Evolutionary conservation across 2,797 vertebrate species (phyloP), one percentile per base, ranked within the genome.

Genomic region (Pogonophryne albipinna): DNA sequence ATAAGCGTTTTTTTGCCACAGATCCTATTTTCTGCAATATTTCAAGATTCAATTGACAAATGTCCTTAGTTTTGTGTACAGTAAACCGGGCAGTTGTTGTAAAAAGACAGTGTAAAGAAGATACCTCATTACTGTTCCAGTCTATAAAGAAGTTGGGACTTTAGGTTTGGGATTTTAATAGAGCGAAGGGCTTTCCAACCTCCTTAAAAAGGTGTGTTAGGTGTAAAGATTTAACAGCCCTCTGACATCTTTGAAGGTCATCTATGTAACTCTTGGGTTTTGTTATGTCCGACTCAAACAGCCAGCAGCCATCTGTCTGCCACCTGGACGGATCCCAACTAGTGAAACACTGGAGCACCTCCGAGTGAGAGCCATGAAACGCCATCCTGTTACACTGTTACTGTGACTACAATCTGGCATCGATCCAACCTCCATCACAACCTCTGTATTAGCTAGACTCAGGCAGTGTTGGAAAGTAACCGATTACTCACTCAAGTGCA

Each of bases 301-400:
- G 65, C 74, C 34, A 38, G 44, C 70, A 31, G 60, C 46, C 79
- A 71, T 72, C 66, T 84, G 66, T 73, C 61, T 47, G 49, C 42
- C 74, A 82, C 64, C 60, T 75, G 81, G 66, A 81, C 45, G 49
- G 71, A 65, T 47, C 31, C 34, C 57, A 78, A 64, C 58, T 31
- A 69, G 19, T 65, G 45, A 76, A 79, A 76, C 52, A 49, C 64
- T 61, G n/a, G 27, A 84, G 67, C 72, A 56, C 45, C 42, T 69
- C 58, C n/a, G 17, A 83, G 65, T 60, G 60, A 85, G 44, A 47
- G 52, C 49, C 74, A 59, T 71, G 65, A 83, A 85, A 78, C 74
- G 72, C 44, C 62, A 65, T 53, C 59, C 64, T 60, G 71, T 60
- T 80, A 59, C 76, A 19, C 64, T 82, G 46, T 46, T 57, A 64